Base-by-base conservation (phyloP, 2,797 vertebrate species). In the Chanos chanos region DNA sequence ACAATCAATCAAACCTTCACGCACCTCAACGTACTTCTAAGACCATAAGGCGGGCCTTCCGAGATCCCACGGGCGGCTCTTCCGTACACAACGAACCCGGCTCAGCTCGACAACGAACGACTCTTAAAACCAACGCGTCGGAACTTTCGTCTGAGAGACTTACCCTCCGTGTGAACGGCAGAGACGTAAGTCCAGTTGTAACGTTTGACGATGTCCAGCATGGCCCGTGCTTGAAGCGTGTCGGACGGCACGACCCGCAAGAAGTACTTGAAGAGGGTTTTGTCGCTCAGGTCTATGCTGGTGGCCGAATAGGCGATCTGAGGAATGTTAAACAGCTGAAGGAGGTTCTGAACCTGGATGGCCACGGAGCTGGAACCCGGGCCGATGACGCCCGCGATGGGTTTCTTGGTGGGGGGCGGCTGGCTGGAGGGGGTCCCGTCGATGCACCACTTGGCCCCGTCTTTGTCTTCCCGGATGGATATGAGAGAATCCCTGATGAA, bases 131-230 rank as follows among this genome's bases (percentile, higher is more conserved):
- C n/a, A n/a, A n/a, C n/a, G n/a, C n/a, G n/a, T n/a, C n/a, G n/a
- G n/a, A n/a, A n/a, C n/a, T n/a, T n/a, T n/a, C 52, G 30, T 7
- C 28, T 16, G 12, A 28, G 21, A 63, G 27, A 31, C 94, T 92
- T 86, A 98, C 97, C 97, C 89, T 99, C 97, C 1, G 97, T 99
- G 85, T 99, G 96, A 51, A 99, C 94, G 2, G 97, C 95, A 2
- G 97, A 99, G 51, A 98, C 96, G 47, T 99, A 99, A 66, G 97
- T 99, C 97, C 97, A 99, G 83, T 99, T 99, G 88, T 98, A 97
- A 4, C 92, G 92, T 71, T 97, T 94, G 66, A 99, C 96, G 28
- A 99, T 99, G 75, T 99, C 97, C 73, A 99, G 90, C 83, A 99
- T 96, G 60, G 96, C 97, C 64, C 92, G 89, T 44, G 97, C 96